Base-by-base conservation (phyloP, 2,113 vertebrate genomes). In the Dromaius novaehollandiae region DNA sequence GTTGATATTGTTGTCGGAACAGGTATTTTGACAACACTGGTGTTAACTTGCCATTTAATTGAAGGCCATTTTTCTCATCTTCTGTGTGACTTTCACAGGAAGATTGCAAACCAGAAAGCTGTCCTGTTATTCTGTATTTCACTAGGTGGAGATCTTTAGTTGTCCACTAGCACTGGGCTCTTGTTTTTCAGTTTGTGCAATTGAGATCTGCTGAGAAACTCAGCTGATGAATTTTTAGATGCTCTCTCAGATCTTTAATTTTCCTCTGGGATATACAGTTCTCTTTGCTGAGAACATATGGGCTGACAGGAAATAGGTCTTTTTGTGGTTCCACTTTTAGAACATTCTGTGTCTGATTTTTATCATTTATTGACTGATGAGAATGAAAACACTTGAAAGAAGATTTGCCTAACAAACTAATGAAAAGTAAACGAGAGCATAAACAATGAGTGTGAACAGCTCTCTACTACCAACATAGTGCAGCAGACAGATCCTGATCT, bases 101-200 rank as follows among this genome's bases (percentile, higher is more conserved):
- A 34, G 6, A 4, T 46, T 50, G 71, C n/a, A 26, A 17, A 20
- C 11, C 5, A 0, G 15, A 9, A 26, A 32, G 70, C 77, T 91
- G 78, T 46, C 44, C 75, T 60, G 36, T 60, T 42, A 6, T 61
- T 81, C 48, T 4, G 0, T 80, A 42, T 4, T 6, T 93, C 97
- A 64, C 94, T 96, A 97, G 95, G 89, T 96, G 96, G 97, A 81
- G 97, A 95, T 82, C 88, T 97, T 96, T 13, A 86, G 51, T 55
- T 30, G 64, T 61, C 51, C 63, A 3, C 8, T 6, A 28, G n/a
- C 6, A 0, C 63, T 4, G 13, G 70, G 56, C 85, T 85, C 91
- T 14, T 70, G 6, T 21, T 92, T 94, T 50, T n/a, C 78, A 55
- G 78, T 34, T 61, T 4, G 48, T 20, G 53, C 85, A 3, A 5